These are phyloP conservation scores for Calosoma granatense DNA, from an alignment of 1,140 invertebrate genomes.

Conservation along the genomic window DNA sequence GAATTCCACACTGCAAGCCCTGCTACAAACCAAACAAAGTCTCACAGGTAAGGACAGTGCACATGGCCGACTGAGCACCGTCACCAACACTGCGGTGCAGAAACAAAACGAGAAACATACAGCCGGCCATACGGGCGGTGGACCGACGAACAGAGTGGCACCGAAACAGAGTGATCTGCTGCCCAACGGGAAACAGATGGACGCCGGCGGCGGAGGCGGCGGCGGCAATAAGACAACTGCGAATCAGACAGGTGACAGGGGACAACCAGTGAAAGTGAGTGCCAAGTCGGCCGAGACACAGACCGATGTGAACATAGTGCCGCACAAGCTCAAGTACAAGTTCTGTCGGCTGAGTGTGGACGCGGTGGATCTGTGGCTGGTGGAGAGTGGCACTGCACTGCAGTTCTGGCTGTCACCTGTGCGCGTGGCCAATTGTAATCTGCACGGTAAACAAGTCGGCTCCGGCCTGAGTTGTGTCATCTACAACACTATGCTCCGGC, in stretches of 20 bases:
- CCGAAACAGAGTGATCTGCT: neutral
- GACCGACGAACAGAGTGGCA: neutral
- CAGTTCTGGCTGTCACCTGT: constrained; percentile 84
- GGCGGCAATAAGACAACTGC: neutral
- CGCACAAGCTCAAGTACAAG: constrained; percentile 73
- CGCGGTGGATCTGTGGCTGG: constrained; percentile 80
- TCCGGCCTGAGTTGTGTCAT: constrained; percentile 82
- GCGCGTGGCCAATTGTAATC: constrained; percentile 82
- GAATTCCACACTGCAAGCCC: neutral
- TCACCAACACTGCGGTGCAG: neutral
- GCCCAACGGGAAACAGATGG: neutral
- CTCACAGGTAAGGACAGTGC: neutral
- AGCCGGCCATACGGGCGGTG: too few relatives aligned
- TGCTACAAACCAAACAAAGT: neutral
- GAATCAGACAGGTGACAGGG: neutral
- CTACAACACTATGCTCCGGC: constrained; percentile 63
- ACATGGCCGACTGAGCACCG: neutral
- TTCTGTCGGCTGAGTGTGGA: constrained; percentile 88
- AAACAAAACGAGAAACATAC: neutral
- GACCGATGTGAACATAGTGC: neutral
- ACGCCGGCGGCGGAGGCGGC: too few relatives aligned
- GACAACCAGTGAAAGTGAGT: neutral
- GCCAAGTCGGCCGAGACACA: neutral
- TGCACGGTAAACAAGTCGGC: constrained; percentile 83
- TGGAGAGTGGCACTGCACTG: constrained; percentile 78